Percentiles rank a stretch among this genome's conserved stretches.
These are phyloP conservation scores for Biston stratarius DNA, from an alignment of 2,888 invertebrate species.

Conservation along the genomic window DNA sequence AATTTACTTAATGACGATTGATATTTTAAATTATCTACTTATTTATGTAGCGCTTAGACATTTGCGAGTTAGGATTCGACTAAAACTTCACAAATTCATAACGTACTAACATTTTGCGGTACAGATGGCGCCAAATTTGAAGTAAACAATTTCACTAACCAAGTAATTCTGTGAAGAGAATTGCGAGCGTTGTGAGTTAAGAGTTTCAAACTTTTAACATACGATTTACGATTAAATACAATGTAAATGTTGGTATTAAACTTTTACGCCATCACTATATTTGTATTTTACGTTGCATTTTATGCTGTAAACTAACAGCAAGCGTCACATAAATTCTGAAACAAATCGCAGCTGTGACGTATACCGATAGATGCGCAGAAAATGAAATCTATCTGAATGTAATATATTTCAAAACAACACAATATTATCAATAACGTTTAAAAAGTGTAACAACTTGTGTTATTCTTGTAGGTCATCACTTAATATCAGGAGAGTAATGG, in stretches of 20 bases:
- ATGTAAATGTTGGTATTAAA: slow-evolving; percentile 19
- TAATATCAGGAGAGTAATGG: no score
- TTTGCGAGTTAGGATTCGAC: not conserved
- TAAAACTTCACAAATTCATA: slow-evolving; percentile 9
- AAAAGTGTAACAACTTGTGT: no score
- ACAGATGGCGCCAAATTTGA: slow-evolving; percentile 27
- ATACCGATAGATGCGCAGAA: slow-evolving; percentile 27
- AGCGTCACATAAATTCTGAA: slow-evolving; percentile 15
- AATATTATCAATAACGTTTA: no score
- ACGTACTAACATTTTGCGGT: slow-evolving; percentile 2
- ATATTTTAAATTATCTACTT: no score
- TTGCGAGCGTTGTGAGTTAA: slow-evolving; percentile 13
- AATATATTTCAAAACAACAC: no score
- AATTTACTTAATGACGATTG: no score
- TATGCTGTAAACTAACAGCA: slow-evolving; percentile 17
- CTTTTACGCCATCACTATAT: slow-evolving; percentile 15
- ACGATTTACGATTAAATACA: slow-evolving; percentile 22
- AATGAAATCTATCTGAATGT: slow-evolving; percentile 12
- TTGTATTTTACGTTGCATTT: slow-evolving; percentile 13
- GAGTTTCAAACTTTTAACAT: slow-evolving; percentile 17
- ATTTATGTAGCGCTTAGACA: not conserved
- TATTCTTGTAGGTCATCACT: no score
- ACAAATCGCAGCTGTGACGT: slow-evolving; percentile 24
- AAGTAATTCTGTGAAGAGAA: slow-evolving; percentile 19
- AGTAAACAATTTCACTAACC: slow-evolving; percentile 21